Evolutionary conservation across 2,888 invertebrate species (phyloP), one percentile per base, ranked within the genome.

Genomic region (Drosophila siamana): DNA sequence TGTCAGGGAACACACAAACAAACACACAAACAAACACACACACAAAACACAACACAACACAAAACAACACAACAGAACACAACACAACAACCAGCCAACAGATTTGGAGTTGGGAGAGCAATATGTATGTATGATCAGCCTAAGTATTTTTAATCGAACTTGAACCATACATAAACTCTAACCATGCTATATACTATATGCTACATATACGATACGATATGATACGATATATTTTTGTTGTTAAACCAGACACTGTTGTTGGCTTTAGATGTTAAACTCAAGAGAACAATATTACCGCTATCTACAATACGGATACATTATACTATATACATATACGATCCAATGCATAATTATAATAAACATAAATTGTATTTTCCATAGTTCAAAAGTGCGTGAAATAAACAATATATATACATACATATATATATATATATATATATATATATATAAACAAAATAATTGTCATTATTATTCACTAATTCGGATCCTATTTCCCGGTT

Each of bases 1-100:
- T 79, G 81, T 81, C 86, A 83, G 83, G 83, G 83, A 83, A 79
- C 80, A 86, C 46, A 54, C 6, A n/a, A n/a, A n/a, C n/a, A n/a
- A n/a, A n/a, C n/a, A n/a, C n/a, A n/a, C n/a, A n/a, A n/a, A n/a
- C n/a, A n/a, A n/a, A n/a, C n/a, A n/a, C n/a, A n/a, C n/a, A n/a
- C n/a, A n/a, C n/a, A n/a, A n/a, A n/a, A n/a, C n/a, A n/a, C n/a
- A n/a, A 43, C 22, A 57, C 38, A 47, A 11, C 22, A 28, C n/a
- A 15, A 15, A 44, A 11, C 16, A 28, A 48, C n/a, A 19, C 38
- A 47, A 11, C 44, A 55, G 9, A 30, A 30, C 54, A 67, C 50
- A 52, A 28, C 4, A 52, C 30, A 38, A 54, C 36, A 48, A 7
- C 38, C 65, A 59, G 63, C 44, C 40, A 41, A 52, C 33, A 61